Conservation (phyloP, 2,888 invertebrate species). For the Dynastes hyllus region DNA sequence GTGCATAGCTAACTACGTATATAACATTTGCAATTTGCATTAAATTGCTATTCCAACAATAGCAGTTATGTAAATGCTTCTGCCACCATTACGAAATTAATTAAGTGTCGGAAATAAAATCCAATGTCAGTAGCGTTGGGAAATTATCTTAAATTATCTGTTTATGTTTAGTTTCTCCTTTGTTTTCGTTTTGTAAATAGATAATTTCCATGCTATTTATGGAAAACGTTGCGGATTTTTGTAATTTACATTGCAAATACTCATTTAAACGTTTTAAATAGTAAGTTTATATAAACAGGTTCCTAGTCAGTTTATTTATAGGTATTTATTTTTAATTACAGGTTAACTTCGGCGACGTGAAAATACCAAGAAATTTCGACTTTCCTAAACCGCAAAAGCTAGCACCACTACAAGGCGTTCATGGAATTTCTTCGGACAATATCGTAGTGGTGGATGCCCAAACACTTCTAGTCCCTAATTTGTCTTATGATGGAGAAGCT, state of each 20-base stretch:
- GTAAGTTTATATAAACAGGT: not conserved
- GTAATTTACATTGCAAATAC: too few species aligned
- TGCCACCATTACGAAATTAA: constrained; percentile 2
- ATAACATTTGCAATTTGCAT: constrained; percentile 17
- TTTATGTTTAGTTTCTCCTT: constrained; percentile 10
- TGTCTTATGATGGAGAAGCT: constrained; percentile 94
- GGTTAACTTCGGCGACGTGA: constrained; percentile 93
- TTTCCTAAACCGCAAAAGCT: constrained; percentile 90
- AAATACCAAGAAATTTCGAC: constrained; percentile 84
- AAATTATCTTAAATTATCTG: constrained; percentile 11
- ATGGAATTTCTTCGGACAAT: constrained; percentile 88
- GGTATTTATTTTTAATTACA: constrained; percentile 67
- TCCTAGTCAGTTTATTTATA: not conserved
- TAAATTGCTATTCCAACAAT: constrained; percentile 12
- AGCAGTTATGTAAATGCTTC: constrained; percentile 3
- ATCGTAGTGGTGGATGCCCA: constrained; percentile 94
- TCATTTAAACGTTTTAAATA: too few species aligned
- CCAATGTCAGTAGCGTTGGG: not conserved
- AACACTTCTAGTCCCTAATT: constrained; percentile 91
- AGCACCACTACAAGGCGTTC: constrained; percentile 83
- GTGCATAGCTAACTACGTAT: not conserved
- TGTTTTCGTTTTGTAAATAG: not conserved
- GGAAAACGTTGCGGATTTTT: too few species aligned
- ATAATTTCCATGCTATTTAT: not conserved
- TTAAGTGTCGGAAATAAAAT: constrained; percentile 10